Evolutionary conservation across 2,888 invertebrate genomes (phyloP).

Genomic region (Calephelis perditalis): DNA sequence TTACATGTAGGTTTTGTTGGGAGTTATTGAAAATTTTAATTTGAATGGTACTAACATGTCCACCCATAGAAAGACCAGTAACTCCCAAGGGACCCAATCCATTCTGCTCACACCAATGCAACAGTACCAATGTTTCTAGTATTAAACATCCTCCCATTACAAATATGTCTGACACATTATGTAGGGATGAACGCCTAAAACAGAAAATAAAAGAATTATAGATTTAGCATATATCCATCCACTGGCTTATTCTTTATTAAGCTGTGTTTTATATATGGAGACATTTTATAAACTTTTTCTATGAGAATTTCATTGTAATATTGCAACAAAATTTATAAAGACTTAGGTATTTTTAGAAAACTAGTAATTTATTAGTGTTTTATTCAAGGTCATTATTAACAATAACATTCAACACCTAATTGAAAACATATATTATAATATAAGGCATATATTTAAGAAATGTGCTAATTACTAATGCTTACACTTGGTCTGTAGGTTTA

Average conservation of each 20-base stretch:
- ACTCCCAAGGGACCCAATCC: conserved; percentile 96
- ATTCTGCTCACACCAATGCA: conserved; percentile 95
- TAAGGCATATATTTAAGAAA: not conserved
- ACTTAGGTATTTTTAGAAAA: no score
- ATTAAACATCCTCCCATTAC: conserved; percentile 99
- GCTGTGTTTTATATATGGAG: not conserved
- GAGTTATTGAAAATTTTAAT: conserved; percentile 1
- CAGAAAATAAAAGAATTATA: conserved; percentile 20
- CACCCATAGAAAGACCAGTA: conserved; percentile 98
- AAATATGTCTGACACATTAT: conserved; percentile 98
- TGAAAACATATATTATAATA: no score
- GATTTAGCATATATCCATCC: conserved; percentile 2
- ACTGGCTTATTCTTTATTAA: not conserved
- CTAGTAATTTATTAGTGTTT: no score
- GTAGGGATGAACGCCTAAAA: conserved; percentile 90
- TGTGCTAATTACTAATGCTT: conserved; percentile 43
- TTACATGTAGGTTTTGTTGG: no score
- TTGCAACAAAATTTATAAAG: no score
- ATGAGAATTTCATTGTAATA: no score
- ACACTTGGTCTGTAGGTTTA: conserved; percentile 93
- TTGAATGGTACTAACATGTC: conserved; percentile 85
- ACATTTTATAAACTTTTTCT: not conserved
- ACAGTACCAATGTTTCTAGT: conserved; percentile 92
- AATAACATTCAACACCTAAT: no score
- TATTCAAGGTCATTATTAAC: no score